Conservation (phyloP, 2,797 vertebrate genomes). For the Aselliscus stoliczkanus region DNA sequence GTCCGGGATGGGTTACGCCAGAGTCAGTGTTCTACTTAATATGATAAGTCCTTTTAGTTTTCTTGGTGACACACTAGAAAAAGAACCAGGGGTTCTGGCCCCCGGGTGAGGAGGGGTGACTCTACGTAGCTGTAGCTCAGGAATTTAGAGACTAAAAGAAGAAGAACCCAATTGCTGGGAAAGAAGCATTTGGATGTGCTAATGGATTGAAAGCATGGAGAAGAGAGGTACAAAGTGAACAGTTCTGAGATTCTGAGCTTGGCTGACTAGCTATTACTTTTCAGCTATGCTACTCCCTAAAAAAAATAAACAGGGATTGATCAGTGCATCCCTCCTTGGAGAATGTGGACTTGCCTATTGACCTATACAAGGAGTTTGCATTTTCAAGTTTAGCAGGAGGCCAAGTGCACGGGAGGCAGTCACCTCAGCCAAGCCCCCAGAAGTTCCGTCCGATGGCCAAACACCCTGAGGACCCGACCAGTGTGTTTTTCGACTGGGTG, state of each 20-base stretch:
- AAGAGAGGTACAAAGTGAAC: neutral
- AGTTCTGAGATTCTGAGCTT: neutral
- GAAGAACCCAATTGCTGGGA: neutral
- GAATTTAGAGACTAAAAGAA: neutral
- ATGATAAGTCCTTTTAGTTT: neutral
- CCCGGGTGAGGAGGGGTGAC: neutral
- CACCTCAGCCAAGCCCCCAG: neutral
- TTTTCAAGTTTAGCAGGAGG: neutral
- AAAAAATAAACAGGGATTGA: neutral
- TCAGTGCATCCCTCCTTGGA: neutral
- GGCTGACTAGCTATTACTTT: neutral
- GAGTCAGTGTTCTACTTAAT: neutral
- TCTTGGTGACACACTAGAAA: neutral
- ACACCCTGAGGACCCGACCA: neutral
- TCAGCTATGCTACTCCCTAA: neutral
- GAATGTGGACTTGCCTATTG: neutral
- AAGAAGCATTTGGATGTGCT: neutral
- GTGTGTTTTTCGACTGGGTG: neutral
- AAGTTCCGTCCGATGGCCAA: neutral
- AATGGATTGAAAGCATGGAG: neutral
- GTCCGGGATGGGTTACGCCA: no score
- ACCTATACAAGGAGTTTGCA: neutral
- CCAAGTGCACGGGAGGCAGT: fast-evolving
- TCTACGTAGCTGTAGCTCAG: neutral
- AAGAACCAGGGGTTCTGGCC: neutral